Evolutionary conservation across 2,113 vertebrate species (phyloP).

Genomic region (Falcunculus frontatus): DNA sequence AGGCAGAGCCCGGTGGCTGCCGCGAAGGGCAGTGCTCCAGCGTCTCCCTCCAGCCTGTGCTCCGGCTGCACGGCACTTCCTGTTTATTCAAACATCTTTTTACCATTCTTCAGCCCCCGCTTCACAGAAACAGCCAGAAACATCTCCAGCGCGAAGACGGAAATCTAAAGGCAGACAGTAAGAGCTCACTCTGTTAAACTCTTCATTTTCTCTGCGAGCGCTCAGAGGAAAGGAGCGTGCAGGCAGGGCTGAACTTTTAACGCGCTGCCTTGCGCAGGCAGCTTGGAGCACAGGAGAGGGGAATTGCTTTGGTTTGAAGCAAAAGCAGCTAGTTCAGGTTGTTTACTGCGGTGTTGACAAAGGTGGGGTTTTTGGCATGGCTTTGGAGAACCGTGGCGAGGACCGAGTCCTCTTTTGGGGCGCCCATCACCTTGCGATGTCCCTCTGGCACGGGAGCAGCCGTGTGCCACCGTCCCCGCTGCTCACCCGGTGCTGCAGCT

Average conservation of each 20-base stretch:
- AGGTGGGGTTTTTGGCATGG: not conserved
- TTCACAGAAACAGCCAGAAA: conserved; percentile 83
- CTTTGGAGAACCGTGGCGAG: not conserved
- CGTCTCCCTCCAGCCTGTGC: conserved; percentile 81
- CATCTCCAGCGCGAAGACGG: conserved; percentile 74
- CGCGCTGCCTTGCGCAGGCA: not conserved
- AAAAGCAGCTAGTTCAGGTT: conserved; percentile 45
- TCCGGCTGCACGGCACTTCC: conserved; percentile 88
- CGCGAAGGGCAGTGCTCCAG: conserved; percentile 82
- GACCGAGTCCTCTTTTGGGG: not conserved
- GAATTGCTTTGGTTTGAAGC: not conserved
- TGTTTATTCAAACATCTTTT: conserved; percentile 96
- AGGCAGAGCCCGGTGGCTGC: conserved; percentile 72
- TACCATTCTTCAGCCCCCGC: conserved; percentile 82
- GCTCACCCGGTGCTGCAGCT: not conserved
- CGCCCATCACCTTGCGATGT: not conserved
- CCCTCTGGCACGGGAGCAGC: not conserved
- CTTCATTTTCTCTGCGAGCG: conserved; percentile 73
- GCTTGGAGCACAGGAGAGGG: conserved; percentile 31
- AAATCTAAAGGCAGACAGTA: conserved; percentile 74
- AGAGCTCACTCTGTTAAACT: conserved; percentile 71
- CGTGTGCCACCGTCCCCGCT: not conserved
- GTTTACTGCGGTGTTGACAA: conserved; percentile 40
- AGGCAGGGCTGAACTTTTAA: conserved; percentile 68
- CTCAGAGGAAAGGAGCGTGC: conserved; percentile 27